Percentiles rank a stretch among this genome's conserved stretches.
These are phyloP conservation scores for Tortrix viridana DNA, from an alignment of 2,888 invertebrate genomes.

Conservation along the genomic window DNA sequence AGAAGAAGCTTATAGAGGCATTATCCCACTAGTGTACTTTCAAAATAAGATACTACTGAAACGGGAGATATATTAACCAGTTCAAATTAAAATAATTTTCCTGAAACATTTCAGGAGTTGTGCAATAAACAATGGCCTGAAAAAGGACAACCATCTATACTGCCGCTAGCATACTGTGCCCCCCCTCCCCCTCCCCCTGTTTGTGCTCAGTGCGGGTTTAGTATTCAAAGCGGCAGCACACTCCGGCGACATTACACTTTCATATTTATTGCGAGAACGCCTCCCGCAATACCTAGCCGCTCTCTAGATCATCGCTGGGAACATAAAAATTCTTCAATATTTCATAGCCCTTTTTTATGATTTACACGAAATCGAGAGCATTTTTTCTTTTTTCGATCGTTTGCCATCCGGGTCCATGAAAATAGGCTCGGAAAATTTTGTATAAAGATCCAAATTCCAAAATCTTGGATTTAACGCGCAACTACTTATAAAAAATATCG, in stretches of 20 bases:
- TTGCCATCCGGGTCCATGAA: too few species aligned
- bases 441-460: too few species aligned
- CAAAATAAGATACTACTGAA: too few species aligned
- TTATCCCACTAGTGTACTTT: too few species aligned
- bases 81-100: too few species aligned
- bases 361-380: not conserved
- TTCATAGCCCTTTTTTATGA: constrained; percentile 29
- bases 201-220: constrained; percentile 74
- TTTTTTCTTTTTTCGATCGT: too few species aligned
- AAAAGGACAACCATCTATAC: constrained; percentile 8
- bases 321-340: constrained; percentile 37
- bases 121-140: not conserved
- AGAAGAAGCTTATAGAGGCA: too few species aligned
- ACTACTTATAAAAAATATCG: too few species aligned
- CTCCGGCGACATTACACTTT: constrained; percentile 77
- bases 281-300: constrained; percentile 56
- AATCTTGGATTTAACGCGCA: too few species aligned
- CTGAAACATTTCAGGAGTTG: too few species aligned
- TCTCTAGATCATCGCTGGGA: constrained; percentile 45
- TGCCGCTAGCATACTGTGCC: constrained; percentile 50
- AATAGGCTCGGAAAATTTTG: too few species aligned
- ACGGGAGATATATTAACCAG: too few species aligned
- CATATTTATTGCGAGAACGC: constrained; percentile 79
- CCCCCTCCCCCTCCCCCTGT: constrained; percentile 52
- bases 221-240: constrained; percentile 78